Evolutionary conservation across 2,797 vertebrate genomes (phyloP), one percentile per base, ranked within the genome.

Genomic region (Phataginus tricuspis): DNA sequence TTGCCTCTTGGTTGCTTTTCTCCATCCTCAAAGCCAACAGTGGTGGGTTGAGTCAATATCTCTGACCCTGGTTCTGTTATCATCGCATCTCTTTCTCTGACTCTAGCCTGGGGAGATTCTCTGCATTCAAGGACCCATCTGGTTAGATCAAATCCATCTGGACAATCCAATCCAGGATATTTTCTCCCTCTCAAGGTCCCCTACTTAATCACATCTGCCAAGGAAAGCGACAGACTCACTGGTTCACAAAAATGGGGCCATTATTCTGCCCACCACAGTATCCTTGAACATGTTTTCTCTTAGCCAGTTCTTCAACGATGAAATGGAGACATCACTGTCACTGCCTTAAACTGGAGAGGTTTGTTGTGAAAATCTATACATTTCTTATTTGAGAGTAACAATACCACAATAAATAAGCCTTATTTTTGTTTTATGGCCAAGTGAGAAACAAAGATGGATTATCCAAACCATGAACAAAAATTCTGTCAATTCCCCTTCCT

Each of bases 301-400:
- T 4, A 96, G 16, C 4, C 21, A 55, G 21, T 82, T 86, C 23
- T 74, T 91, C 71, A 77, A 66, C 7, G 71, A 19, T 59, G 77
- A 82, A 16, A 57, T 53, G 19, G 49, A 75, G 25, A 25, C 64
- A 8, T 45, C 74, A 63, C 2, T 10, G 7, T 75, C 29, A 57
- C 31, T 25, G 66, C 7, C 27, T 37, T 96, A 78, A 27, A 15
- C 9, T 72, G 77, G 42, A 74, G 57, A 94, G 27, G 12, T 79
- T 78, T 83, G 9, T 63, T 57, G 19, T 71, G 39, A 77, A 77
- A 69, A 51, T 53, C 25, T 57, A 80, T 57, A 23, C 6, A 27
- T 85, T 89, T 86, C 34, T 4, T 97, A 64, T 55, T 80, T 75
- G 72, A 91, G 21, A 92, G 21, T 78, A 86, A 77, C 15, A 87